phyloP scores from a whole-genome alignment of 2,888 invertebrate genomes.

The Epirrita christyi region DNA sequence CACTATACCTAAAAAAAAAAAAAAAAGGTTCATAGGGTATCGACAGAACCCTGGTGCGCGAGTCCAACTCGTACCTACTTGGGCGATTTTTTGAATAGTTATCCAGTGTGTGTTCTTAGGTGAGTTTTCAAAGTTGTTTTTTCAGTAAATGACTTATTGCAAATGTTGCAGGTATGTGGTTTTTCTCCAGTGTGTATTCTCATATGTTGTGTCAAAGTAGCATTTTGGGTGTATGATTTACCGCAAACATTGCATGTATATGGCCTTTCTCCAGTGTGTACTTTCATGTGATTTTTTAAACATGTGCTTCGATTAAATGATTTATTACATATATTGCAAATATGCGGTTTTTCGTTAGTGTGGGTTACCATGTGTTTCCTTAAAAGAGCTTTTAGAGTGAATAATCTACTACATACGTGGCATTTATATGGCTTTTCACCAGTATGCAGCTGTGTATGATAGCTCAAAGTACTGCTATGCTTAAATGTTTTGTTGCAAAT shows the following conservation, averaged over 20 bases:
- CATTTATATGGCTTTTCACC: slow-evolving; percentile 22
- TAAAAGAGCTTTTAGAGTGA: slow-evolving; percentile 18
- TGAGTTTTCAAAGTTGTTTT: slow-evolving; percentile 18
- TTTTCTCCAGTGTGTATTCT: slow-evolving; percentile 15
- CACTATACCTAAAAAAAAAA: too few species aligned
- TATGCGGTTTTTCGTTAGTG: slow-evolving; percentile 20
- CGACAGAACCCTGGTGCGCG: too few species aligned
- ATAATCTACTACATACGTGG: slow-evolving; percentile 18
- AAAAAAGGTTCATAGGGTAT: too few species aligned
- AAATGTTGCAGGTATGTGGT: slow-evolving; percentile 12
- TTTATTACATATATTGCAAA: slow-evolving; percentile 19
- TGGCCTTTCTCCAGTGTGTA: slow-evolving; percentile 8
- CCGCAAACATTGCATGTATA: slow-evolving; percentile 14
- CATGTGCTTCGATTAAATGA: slow-evolving; percentile 22
- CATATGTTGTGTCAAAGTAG: slow-evolving; percentile 17
- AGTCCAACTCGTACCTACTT: too few species aligned
- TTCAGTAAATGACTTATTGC: slow-evolving; percentile 18
- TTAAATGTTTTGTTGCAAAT: slow-evolving; percentile 20
- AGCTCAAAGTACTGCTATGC: slow-evolving; percentile 15
- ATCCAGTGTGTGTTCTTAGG: slow-evolving; percentile 10
- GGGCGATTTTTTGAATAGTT: too few species aligned
- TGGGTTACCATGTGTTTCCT: slow-evolving; percentile 22
- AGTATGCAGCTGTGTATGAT: slow-evolving; percentile 18
- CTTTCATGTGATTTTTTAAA: slow-evolving; percentile 13
- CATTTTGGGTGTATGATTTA: slow-evolving; percentile 18